These are phyloP conservation scores for Mesocricetus auratus DNA, from an alignment of 2,113 vertebrate genomes.

Conservation along the genomic window DNA sequence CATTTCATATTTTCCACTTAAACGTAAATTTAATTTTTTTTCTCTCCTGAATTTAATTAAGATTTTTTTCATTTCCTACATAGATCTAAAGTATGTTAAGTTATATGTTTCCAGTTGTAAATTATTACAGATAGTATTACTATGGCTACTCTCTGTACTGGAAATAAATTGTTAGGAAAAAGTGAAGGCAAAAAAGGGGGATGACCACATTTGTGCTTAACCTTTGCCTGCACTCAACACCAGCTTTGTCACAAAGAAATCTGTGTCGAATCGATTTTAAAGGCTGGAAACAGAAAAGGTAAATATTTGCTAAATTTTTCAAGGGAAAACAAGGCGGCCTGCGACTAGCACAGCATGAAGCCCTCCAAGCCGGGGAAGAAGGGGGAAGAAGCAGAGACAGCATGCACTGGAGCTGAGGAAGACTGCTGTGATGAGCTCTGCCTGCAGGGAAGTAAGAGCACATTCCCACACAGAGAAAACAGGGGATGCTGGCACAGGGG, in stretches of 20 bases:
- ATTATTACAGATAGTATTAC: not conserved
- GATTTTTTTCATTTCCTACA: not conserved
- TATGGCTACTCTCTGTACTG: not conserved
- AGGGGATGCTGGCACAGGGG: not conserved
- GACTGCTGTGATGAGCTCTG: not conserved
- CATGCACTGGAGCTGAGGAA: not conserved
- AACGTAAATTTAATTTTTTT: not conserved
- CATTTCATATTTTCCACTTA: slow-evolving; percentile 19
- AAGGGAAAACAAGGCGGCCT: not conserved
- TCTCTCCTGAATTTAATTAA: slow-evolving; percentile 17
- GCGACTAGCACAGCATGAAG: not conserved
- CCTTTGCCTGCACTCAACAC: not conserved
- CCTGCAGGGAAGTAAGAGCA: not conserved
- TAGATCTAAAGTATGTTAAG: not conserved
- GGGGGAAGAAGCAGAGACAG: not conserved
- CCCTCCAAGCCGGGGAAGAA: not conserved
- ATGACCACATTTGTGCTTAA: not conserved
- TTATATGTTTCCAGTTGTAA: not conserved
- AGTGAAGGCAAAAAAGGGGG: not conserved
- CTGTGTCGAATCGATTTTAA: not conserved
- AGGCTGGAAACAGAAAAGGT: not conserved
- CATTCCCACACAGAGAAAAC: not conserved
- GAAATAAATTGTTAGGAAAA: slow-evolving; percentile 19
- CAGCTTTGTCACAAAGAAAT: not conserved
- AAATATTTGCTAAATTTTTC: not conserved